Conservation (phyloP, 2,113 vertebrate genomes). For the Puntigrus tetrazona region DNA sequence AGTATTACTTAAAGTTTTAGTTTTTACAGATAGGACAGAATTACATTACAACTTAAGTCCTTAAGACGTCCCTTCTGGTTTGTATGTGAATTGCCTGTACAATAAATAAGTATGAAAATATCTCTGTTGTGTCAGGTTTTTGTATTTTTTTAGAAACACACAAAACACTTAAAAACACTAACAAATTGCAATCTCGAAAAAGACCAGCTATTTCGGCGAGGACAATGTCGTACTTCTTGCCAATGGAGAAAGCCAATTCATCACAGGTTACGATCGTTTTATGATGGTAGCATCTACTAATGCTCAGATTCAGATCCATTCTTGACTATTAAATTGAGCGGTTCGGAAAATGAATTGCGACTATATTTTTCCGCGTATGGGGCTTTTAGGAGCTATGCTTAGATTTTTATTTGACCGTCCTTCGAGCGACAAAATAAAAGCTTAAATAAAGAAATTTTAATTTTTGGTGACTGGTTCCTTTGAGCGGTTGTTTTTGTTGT, state of each 20-base stretch:
- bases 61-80: conserved; percentile 63
- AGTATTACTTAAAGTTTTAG: conserved; percentile 53
- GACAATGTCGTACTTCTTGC: conserved; percentile 61
- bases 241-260: conserved; percentile 52
- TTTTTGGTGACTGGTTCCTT: background rate
- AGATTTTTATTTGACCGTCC: too few relatives aligned
- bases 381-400: background rate
- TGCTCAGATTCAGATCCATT: conserved; percentile 9
- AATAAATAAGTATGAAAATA: conserved; percentile 99
- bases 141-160: conserved; percentile 75
- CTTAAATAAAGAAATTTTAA: conserved; percentile 23
- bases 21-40: conserved; percentile 66
- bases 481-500: background rate
- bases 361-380: background rate
- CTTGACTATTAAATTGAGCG: background rate
- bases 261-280: conserved; percentile 51
- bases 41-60: conserved; percentile 68
- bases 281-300: conserved; percentile 9
- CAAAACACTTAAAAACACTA: conserved; percentile 80
- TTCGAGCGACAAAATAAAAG: background rate
- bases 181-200: conserved; percentile 84
- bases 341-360: background rate
- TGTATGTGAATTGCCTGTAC: conserved; percentile 77
- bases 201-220: conserved; percentile 91
- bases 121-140: conserved; percentile 82